Evolutionary conservation across 2,113 vertebrate genomes (phyloP).

Genomic region (Pangasianodon hypophthalmus): DNA sequence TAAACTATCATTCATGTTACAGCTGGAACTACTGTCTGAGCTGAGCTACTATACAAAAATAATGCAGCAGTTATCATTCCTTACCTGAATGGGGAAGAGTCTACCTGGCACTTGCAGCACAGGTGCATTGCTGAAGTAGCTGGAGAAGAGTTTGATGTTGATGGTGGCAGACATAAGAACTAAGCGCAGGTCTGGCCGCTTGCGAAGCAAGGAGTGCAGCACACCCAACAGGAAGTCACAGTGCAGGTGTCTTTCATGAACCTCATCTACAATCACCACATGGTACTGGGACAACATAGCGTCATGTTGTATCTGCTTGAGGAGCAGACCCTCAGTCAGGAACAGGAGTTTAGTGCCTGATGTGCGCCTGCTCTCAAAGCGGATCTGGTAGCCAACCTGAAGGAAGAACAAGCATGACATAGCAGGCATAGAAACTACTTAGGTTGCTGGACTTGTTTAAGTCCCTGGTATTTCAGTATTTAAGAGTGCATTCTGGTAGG

Average conservation of each 20-base stretch:
- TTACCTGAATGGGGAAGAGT: constrained; percentile 88
- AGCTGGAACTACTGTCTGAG: neutral
- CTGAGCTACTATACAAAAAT: neutral
- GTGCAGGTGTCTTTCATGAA: constrained; percentile 90
- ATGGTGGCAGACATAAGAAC: constrained; percentile 95
- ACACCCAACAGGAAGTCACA: constrained; percentile 88
- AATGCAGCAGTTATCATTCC: neutral
- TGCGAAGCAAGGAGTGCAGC: constrained; percentile 74
- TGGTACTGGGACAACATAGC: constrained; percentile 72
- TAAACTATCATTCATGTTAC: neutral
- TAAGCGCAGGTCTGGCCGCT: constrained; percentile 78
- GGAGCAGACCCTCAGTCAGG: constrained; percentile 88
- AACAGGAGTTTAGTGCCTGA: constrained; percentile 82
- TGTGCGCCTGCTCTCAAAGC: constrained; percentile 84
- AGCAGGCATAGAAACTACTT: neutral
- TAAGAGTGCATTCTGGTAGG: neutral
- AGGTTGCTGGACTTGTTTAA: neutral
- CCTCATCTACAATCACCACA: constrained; percentile 86
- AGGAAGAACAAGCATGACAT: neutral
- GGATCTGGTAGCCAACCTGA: constrained; percentile 91
- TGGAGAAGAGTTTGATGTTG: constrained; percentile 87
- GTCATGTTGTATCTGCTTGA: constrained; percentile 86
- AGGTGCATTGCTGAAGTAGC: constrained; percentile 79
- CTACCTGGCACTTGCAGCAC: constrained; percentile 91
- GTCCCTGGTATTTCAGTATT: neutral